These are phyloP conservation scores for Eumeta japonica DNA, from an alignment of 1,140 invertebrate genomes.

Conservation along the genomic window DNA sequence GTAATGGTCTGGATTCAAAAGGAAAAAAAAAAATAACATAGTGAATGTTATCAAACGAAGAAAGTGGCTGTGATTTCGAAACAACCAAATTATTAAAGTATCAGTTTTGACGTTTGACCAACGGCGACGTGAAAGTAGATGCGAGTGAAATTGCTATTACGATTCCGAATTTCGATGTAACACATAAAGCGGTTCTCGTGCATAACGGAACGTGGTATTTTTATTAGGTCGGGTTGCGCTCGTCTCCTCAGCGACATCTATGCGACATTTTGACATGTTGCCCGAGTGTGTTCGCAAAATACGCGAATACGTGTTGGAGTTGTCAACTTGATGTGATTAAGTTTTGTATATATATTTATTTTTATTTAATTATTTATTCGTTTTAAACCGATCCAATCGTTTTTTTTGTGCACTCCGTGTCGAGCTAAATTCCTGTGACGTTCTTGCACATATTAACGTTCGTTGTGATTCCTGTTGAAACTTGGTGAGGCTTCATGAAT, in stretches of 20 bases:
- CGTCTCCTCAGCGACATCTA: slow-evolving; percentile 37
- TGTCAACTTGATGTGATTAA: too few species aligned
- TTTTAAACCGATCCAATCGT: too few species aligned
- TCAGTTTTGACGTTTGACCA: slow-evolving; percentile 37
- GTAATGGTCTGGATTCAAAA: too few species aligned
- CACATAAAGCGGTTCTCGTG: slow-evolving; percentile 8
- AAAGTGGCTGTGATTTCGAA: slow-evolving; percentile 40
- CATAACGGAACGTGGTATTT: slow-evolving; percentile 17
- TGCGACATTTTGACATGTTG: slow-evolving; percentile 22
- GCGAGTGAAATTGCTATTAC: slow-evolving; percentile 24
- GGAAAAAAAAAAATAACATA: too few species aligned
- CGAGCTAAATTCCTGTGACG: too few species aligned
- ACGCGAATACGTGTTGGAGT: too few species aligned
- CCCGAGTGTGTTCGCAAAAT: slow-evolving; percentile 34
- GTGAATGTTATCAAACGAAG: too few species aligned
- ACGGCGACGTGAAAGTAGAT: slow-evolving; percentile 36
- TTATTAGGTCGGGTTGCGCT: slow-evolving; percentile 34
- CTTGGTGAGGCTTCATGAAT: slow-evolving; percentile 28
- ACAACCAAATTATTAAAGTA: slow-evolving; percentile 16
- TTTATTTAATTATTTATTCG: too few species aligned
- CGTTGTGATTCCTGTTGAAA: too few species aligned
- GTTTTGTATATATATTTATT: too few species aligned
- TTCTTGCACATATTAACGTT: too few species aligned
- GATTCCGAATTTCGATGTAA: slow-evolving; percentile 18
- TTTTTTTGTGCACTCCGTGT: too few species aligned